These are phyloP conservation scores for Kryptolebias marmoratus DNA, from an alignment of 2,113 vertebrate genomes.

Conservation along the genomic window DNA sequence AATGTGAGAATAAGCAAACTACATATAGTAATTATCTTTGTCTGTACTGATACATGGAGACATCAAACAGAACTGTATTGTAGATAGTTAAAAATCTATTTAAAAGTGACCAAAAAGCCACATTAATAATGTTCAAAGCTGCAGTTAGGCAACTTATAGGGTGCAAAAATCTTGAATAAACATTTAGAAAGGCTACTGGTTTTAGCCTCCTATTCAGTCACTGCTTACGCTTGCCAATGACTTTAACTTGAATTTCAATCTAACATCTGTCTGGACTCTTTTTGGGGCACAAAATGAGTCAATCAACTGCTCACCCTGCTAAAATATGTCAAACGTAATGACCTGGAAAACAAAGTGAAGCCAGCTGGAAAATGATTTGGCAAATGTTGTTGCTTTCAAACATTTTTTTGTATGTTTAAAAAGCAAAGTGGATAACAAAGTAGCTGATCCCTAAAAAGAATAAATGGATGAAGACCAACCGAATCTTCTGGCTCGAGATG, in stretches of 20 bases:
- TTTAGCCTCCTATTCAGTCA: slow-evolving; percentile 30
- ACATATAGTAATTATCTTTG: not conserved
- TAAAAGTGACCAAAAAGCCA: not conserved
- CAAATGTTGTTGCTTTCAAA: not conserved
- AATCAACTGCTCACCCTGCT: slow-evolving; percentile 8
- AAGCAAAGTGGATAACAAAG: not conserved
- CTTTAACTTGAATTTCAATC: slow-evolving; percentile 45
- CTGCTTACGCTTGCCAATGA: slow-evolving; percentile 36
- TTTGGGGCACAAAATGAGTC: slow-evolving; percentile 10
- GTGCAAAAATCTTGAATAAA: slow-evolving; percentile 46
- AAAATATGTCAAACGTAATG: slow-evolving; percentile 8
- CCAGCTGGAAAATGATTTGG: slow-evolving; percentile 2
- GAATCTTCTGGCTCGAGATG: slow-evolving; percentile 42
- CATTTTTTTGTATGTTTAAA: not conserved
- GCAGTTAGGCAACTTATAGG: slow-evolving; percentile 33
- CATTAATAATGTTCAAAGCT: slow-evolving; percentile 43
- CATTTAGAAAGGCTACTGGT: slow-evolving; percentile 22
- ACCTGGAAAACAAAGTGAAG: not conserved
- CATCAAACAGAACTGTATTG: too few species aligned
- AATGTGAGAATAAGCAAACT: too few species aligned
- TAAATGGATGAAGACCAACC: slow-evolving; percentile 10
- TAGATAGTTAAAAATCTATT: slow-evolving; percentile 8
- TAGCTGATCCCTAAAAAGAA: slow-evolving; percentile 5
- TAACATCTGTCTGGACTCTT: slow-evolving; percentile 52
- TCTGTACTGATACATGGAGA: not conserved